Percentiles rank a stretch among this genome's conserved stretches.
phyloP scores from a whole-genome alignment of 2,797 vertebrate species.

The Periparus ater region DNA sequence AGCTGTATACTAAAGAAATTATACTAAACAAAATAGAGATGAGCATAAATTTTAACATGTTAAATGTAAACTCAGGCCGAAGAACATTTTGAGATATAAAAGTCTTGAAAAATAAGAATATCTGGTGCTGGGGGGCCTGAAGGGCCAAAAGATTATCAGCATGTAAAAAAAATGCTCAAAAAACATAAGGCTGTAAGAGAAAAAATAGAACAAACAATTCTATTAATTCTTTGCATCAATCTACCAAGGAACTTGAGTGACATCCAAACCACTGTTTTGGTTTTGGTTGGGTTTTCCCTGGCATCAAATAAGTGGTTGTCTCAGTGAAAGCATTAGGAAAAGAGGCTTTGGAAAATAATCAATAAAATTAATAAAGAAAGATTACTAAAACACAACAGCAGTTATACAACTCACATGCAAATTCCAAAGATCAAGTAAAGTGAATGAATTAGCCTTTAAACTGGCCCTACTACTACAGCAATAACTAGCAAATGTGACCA shows the following conservation, averaged over 20 bases:
- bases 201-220: constrained; percentile 11
- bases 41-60: neutral
- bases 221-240: neutral
- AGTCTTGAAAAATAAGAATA: neutral
- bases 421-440: neutral
- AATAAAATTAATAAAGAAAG: constrained; percentile 7
- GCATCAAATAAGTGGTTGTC: neutral
- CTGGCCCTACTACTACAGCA: neutral
- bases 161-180: neutral
- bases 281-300: neutral
- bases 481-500: neutral
- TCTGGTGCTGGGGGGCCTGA: neutral
- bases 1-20: neutral
- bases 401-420: neutral
- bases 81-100: neutral
- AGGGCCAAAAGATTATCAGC: neutral
- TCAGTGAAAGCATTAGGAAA: neutral
- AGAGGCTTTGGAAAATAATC: constrained; percentile 15
- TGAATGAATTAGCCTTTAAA: neutral
- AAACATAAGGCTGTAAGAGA: neutral
- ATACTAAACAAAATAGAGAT: neutral
- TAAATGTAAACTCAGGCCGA: neutral
- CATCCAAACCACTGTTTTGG: constrained; percentile 1
- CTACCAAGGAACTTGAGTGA: neutral
- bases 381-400: neutral